phyloP scores from a whole-genome alignment of 2,113 vertebrate species.

The Chelonoidis abingdonii region DNA sequence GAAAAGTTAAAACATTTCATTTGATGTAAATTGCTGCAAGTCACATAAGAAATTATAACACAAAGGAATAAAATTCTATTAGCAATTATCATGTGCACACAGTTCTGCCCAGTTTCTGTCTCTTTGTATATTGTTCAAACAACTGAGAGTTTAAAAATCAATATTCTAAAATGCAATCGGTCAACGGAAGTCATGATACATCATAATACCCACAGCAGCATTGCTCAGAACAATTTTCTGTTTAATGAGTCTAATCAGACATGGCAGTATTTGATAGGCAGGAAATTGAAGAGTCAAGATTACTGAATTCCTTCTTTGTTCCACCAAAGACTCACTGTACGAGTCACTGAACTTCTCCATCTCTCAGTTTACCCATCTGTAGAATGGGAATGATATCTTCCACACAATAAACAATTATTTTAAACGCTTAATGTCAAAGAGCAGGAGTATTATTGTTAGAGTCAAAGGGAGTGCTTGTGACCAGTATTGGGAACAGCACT shows the following conservation, averaged over 20 bases:
- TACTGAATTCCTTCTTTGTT: background rate
- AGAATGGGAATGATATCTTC: background rate
- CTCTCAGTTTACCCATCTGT: background rate
- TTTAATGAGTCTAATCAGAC: background rate
- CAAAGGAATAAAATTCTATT: background rate
- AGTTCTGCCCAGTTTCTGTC: background rate
- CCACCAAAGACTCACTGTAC: background rate
- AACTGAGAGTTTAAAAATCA: background rate
- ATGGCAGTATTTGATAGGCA: fast-evolving
- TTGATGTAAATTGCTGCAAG: background rate
- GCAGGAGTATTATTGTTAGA: background rate
- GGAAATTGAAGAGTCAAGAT: background rate
- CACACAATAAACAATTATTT: background rate
- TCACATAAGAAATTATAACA: slow-evolving; percentile 26
- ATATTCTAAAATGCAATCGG: fast-evolving
- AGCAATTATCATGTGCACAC: background rate
- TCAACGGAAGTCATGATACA: background rate
- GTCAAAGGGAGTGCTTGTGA: background rate
- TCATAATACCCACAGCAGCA: background rate
- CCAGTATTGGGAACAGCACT: background rate
- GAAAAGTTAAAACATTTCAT: background rate
- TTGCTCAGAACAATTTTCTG: background rate
- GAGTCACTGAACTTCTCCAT: background rate
- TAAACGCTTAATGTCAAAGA: background rate
- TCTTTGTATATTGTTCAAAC: background rate